These are phyloP conservation scores for Conus betulinus DNA, from an alignment of 1,140 invertebrate species.

Conservation along the genomic window DNA sequence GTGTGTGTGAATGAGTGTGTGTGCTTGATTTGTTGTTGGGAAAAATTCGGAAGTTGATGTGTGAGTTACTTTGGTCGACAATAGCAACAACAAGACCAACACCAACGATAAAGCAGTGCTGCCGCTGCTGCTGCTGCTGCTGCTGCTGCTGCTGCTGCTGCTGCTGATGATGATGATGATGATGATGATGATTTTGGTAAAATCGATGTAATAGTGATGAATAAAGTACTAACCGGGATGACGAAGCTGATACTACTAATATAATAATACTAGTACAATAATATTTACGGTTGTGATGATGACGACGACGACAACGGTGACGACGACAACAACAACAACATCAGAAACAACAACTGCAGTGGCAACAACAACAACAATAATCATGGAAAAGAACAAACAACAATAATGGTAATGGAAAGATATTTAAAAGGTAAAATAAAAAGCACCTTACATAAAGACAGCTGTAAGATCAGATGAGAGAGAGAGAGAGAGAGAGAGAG, in stretches of 20 bases:
- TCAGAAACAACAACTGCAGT: too few species aligned
- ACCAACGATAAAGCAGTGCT: too few species aligned
- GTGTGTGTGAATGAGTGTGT: neutral
- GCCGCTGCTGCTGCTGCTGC: too few species aligned
- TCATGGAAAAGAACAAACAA: neutral
- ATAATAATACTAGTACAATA: too few species aligned
- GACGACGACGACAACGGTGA: neutral
- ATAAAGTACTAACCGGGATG: neutral
- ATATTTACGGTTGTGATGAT: too few species aligned
- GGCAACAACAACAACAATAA: neutral
- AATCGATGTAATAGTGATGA: neutral
- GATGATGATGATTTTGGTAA: too few species aligned
- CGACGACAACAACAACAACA: too few species aligned
- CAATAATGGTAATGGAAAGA: too few species aligned
- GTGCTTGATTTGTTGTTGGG: too few species aligned
- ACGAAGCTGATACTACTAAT: neutral
- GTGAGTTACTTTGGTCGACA: neutral
- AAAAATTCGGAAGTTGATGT: neutral
- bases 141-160: too few species aligned
- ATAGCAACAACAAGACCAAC: neutral
- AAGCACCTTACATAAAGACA: neutral
- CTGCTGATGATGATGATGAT: too few species aligned
- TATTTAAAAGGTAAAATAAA: neutral
- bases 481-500: too few species aligned
- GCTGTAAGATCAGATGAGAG: neutral